Base-by-base conservation (phyloP, 2,113 vertebrate species). In the Oriolus oriolus region DNA sequence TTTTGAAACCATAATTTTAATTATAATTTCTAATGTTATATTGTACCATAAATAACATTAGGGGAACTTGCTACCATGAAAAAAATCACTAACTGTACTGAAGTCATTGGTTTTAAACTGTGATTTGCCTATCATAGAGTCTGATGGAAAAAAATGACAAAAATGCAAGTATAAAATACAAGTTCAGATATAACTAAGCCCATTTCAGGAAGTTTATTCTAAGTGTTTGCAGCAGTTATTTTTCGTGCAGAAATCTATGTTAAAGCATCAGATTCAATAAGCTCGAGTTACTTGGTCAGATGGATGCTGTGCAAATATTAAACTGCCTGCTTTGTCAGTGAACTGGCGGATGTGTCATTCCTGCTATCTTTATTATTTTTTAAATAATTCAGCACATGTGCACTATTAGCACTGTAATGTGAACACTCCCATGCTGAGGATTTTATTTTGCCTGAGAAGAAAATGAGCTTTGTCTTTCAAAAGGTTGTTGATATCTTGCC, bases 361-460 rank as follows among this genome's bases (percentile, higher is more conserved):
- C 37, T 90, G 45, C 71, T 73, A 45, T 95, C 79, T 95, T 85
- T 96, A 87, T 96, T 92, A 87, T 96, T 97, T 95, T 96, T 93
- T 92, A 89, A 96, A 96, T 94, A 94, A 95, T 94, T 96, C 81
- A 95, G 84, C 81, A 91, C 69, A 26, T 87, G 45, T 87, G 42
- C 59, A 84, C 74, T 90, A 33, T 70, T 94, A 79, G 80, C 82
- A 31, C 69, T 94, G 64, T 90, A 81, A 61, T 68, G 64, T 82
- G 57, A 96, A 74, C 66, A 70, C 50, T 47, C 71, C 82, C 95
- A 69, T 61, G 82, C 87, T 87, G 90, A 81, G 84, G 91, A 50
- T 87, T 81, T 97, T 89, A 92, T 96, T 96, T 95, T 93, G 86
- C 85, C 85, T 86, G 76, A 64, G 64, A 96, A 89, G 87, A 64